Base-by-base conservation (phyloP, 2,113 vertebrate genomes). In the Carlito syrichta region DNA sequence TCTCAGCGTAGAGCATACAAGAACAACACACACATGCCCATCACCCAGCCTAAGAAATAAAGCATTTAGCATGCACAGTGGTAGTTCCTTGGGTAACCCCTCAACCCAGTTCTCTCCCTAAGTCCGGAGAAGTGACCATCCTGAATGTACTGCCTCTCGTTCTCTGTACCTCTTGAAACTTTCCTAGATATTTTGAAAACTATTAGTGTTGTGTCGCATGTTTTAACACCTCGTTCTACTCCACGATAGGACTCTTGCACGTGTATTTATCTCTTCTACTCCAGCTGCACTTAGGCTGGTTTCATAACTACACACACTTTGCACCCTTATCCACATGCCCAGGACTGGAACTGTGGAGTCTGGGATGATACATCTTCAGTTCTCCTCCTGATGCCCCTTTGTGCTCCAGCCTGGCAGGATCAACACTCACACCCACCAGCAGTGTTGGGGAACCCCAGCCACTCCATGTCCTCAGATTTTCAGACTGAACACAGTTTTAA, bases 381-480 rank as follows among this genome's bases (percentile, higher is more conserved):
- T 27, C 12, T 27, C 8, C 78, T 81, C 23, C 4, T n/a, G 40
- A 56, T 30, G n/a, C 23, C 54, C 54, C 54, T 58, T 40, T 30
- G 38, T 13, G 1, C 7, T 81, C 13, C 52, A 40, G 0, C 14
- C 0, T 17, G n/a, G n/a, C 17, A 8, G 54, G 25, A 81, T 17
- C 0, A 4, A 40, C 16, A 6, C 8, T 11, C 52, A 27, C 1
- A n/a, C 52, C n/a, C 13, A 16, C 13, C 23, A 14, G 52, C 52
- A 10, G 52, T 17, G 58, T 8, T 40, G 23, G 23, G 27, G n/a
- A 81, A 40, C 17, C 17, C 78, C 78, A n/a, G 27, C n/a, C 27
- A 14, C 23, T 30, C n/a, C 78, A 30, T 23, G 5, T 27, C 54
- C 78, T 40, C 54, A 35, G 16, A n/a, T 35, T 17, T n/a, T 32